Percentiles rank a stretch among this genome's conserved stretches.
Conservation (phyloP, 2,888 invertebrate species). For the Anorthoa munda region DNA sequence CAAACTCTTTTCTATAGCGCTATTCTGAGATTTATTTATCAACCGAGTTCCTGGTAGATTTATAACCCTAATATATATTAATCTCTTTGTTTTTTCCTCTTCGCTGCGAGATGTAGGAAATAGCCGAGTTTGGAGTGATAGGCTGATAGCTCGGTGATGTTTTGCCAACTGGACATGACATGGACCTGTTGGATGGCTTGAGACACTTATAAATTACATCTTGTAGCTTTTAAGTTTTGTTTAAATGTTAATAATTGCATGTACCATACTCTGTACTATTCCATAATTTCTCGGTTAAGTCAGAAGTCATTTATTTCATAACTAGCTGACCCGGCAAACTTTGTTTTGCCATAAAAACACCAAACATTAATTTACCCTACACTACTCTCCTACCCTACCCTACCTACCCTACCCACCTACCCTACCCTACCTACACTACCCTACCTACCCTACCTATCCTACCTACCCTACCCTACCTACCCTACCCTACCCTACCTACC, state of each 20-base stretch:
- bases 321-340: too few species aligned
- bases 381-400: too few species aligned
- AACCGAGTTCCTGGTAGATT: conserved; percentile 75
- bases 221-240: background rate
- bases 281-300: background rate
- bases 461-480: too few species aligned
- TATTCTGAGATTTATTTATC: conserved; percentile 79
- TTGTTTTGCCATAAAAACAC: too few species aligned
- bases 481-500: too few species aligned
- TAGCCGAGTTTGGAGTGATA: conserved; percentile 52
- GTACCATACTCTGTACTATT: background rate
- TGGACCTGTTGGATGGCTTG: conserved; percentile 53
- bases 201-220: background rate
- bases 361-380: too few species aligned
- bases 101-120: conserved; percentile 60
- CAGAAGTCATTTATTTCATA: too few species aligned
- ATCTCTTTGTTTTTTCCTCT: conserved; percentile 74
- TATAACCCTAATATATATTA: conserved; percentile 76
- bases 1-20: conserved; percentile 76
- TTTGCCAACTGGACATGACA: conserved; percentile 61
- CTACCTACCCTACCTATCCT: too few species aligned
- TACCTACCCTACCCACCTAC: too few species aligned
- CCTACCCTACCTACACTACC: too few species aligned
- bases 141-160: conserved; percentile 50
- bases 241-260: too few species aligned